Evolutionary conservation across 1,140 invertebrate genomes (phyloP).

Genomic region (Aporrectodea caliginosa): DNA sequence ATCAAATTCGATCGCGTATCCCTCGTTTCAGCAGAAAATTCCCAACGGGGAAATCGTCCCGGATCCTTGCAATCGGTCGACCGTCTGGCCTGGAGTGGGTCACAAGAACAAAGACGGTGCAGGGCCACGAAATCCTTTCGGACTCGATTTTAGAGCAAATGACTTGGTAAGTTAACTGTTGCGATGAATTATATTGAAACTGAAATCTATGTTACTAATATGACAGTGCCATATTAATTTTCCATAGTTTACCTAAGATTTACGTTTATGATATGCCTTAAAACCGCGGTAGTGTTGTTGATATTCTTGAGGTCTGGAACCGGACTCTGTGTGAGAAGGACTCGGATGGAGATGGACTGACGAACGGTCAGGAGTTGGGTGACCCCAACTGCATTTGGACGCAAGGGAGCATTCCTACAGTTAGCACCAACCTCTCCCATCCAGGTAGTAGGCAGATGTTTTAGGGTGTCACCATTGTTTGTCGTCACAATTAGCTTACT

Average conservation of each 20-base stretch:
- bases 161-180: slow-evolving; percentile 14
- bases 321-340: slow-evolving; percentile 34
- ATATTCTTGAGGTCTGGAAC: slow-evolving; percentile 31
- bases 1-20: no score
- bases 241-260: no score
- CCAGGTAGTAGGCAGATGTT: no score
- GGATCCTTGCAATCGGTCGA: not conserved
- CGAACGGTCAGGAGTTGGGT: slow-evolving; percentile 41
- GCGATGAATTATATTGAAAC: no score
- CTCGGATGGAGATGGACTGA: slow-evolving; percentile 40
- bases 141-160: slow-evolving; percentile 6
- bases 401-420: not conserved
- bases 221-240: no score
- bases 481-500: no score
- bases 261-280: no score
- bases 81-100: slow-evolving; percentile 10
- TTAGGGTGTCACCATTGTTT: no score
- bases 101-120: slow-evolving; percentile 9
- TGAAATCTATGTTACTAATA: no score
- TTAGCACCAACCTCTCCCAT: not conserved
- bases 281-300: no score
- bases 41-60: not conserved
- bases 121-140: slow-evolving; percentile 16
- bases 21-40: not conserved
- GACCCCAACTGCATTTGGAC: slow-evolving; percentile 40